Conservation (phyloP, 2,797 vertebrate genomes). For the Phrynocephalus forsythii region DNA sequence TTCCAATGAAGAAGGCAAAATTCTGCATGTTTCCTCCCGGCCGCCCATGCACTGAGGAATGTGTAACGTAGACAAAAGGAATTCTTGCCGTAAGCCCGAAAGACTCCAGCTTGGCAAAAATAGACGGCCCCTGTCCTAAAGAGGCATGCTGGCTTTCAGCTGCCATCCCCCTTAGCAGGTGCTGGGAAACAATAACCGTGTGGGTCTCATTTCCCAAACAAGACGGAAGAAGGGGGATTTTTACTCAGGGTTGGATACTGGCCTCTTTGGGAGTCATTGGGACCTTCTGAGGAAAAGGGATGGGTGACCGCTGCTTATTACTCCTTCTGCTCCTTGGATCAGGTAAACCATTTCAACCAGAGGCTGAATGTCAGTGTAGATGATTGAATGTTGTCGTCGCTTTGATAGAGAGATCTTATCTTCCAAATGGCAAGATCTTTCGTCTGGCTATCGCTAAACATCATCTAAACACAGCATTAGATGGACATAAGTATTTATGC, state of each 20-base stretch:
- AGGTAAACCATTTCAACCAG: constrained; percentile 65
- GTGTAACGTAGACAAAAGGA: constrained; percentile 20
- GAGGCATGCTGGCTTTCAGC: constrained; percentile 66
- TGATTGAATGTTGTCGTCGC: neutral
- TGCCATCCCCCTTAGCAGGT: constrained; percentile 76
- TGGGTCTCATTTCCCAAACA: constrained; percentile 24
- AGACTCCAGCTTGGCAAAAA: constrained; percentile 42
- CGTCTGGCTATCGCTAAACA: neutral
- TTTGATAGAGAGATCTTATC: neutral
- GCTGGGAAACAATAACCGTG: constrained; percentile 68
- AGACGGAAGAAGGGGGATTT: constrained; percentile 32
- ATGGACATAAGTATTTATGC: neutral
- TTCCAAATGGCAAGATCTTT: neutral
- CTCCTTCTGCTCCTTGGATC: constrained; percentile 65
- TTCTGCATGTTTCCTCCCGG: neutral
- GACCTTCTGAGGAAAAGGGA: constrained; percentile 14
- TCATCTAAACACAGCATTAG: neutral
- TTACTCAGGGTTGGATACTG: constrained; percentile 7
- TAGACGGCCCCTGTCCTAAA: constrained; percentile 16
- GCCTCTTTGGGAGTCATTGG: constrained; percentile 23
- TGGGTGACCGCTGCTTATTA: constrained; percentile 33
- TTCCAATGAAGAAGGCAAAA: neutral
- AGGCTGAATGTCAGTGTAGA: neutral
- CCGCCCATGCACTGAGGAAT: neutral
- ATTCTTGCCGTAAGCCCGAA: constrained; percentile 43